Base-by-base conservation (phyloP, 2,113 vertebrate genomes). In the Genyomyrus donnyi region DNA sequence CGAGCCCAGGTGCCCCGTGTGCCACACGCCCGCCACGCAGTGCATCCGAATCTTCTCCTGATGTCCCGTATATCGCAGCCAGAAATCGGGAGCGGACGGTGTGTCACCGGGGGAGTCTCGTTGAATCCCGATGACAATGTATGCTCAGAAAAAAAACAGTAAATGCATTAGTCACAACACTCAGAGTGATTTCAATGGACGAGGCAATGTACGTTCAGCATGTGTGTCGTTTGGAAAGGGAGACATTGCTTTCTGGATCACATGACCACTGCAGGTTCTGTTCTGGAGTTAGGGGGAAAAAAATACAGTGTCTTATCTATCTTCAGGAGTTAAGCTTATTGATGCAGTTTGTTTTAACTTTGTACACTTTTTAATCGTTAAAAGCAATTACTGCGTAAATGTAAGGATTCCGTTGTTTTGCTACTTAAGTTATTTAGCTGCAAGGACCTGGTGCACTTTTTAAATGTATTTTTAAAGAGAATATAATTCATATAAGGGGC, bases 31-130 rank as follows among this genome's bases (percentile, higher is more conserved):
- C 0, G 97, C 97, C 94, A 99, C 98, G 11, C 98, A 99, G 95
- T 98, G 98, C 96, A 99, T 99, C 93, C 98, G 98, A 93, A 99
- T 99, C 96, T 99, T 99, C 96, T 99, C 97, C 24, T 99, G 98
- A 97, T 94, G 88, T 85, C 90, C 90, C 13, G 35, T 0, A 19
- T 2, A 6, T 7, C 13, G 15, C 1, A 52, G 13, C 15, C 27
- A 24, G 88, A 27, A 46, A 15, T 21, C 27, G 27, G 31, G 5
- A 15, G 88, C 7, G 27, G 49, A 8, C 1, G 24, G 19, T 9
- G 7, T 21, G 45, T 85, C 83, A 2, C 17, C 45, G 7, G 45
- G 21, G 83, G 10, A 6, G 53, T 5, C 19, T 21, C 21, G 5
- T 11, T 15, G 91, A 91, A 93, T 91, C 92, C 92, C 94, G 92